These are phyloP conservation scores for Epizoanthus scotinus DNA, from an alignment of 92 coral and sea anemone genomes.

Conservation along the genomic window DNA sequence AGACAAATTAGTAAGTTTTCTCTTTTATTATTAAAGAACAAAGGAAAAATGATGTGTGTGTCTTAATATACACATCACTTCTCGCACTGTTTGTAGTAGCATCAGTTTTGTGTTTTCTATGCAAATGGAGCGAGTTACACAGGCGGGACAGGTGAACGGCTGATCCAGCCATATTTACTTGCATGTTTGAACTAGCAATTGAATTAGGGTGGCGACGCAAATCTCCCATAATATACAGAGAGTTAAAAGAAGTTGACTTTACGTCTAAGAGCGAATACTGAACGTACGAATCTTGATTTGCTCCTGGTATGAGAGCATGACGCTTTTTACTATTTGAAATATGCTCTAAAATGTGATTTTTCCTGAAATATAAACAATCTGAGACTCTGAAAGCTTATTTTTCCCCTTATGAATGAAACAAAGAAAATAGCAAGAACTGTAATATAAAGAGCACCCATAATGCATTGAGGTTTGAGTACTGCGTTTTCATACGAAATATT, in stretches of 20 bases:
- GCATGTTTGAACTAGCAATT: conserved; percentile 39
- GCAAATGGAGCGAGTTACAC: conserved; percentile 25
- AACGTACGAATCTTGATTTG: background rate
- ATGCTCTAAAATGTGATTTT: too few relatives aligned
- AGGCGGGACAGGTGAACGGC: conserved; percentile 42
- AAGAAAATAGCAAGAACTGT: too few relatives aligned
- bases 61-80: background rate
- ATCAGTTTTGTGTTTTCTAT: conserved; percentile 35
- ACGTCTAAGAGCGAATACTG: background rate
- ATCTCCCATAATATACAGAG: conserved; percentile 12
- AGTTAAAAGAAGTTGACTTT: background rate
- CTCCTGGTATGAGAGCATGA: background rate
- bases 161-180: conserved; percentile 2
- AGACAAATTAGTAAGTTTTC: conserved; percentile 13
- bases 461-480: too few relatives aligned
- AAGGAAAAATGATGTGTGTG: background rate
- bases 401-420: too few relatives aligned
- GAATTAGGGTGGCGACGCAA: conserved; percentile 35
- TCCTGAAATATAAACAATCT: too few relatives aligned
- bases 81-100: conserved; percentile 19
- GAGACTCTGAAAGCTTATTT: too few relatives aligned
- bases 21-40: conserved; percentile 25
- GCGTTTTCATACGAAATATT: too few relatives aligned
- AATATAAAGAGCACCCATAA: too few relatives aligned
- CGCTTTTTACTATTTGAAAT: too few relatives aligned